phyloP scores from a whole-genome alignment of 2,888 invertebrate species.

The Laspeyria flexula region DNA sequence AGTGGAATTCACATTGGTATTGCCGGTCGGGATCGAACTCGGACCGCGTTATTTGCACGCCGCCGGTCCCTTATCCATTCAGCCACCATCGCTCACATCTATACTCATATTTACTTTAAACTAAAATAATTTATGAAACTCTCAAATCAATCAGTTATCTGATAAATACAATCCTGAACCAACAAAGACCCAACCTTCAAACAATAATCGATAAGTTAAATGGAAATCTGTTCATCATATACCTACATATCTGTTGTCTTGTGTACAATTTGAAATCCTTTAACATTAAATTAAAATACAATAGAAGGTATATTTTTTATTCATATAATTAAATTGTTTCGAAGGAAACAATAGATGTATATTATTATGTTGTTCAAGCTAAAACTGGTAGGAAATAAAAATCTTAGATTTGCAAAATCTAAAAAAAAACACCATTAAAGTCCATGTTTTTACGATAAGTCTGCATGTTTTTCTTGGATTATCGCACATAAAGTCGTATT shows the following conservation, averaged over 20 bases:
- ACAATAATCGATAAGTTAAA: no score
- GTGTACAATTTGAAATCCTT: not conserved
- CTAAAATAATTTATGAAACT: no score
- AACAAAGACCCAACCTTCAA: no score
- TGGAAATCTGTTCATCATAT: no score
- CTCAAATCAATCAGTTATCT: no score
- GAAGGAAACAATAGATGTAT: conserved; percentile 18
- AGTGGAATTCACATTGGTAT: no score
- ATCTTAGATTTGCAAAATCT: not conserved
- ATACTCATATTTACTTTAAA: no score
- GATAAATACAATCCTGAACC: not conserved
- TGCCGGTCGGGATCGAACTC: no score
- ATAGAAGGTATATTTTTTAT: conserved; percentile 4
- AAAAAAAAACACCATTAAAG: not conserved
- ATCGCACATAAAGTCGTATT: conserved; percentile 17
- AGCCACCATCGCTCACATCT: no score
- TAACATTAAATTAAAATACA: conserved; percentile 5
- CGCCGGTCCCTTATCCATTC: no score
- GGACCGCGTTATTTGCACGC: no score
- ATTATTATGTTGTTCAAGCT: not conserved
- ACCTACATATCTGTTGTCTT: not conserved
- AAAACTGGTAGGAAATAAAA: conserved; percentile 15
- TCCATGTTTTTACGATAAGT: conserved; percentile 17
- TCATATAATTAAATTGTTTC: conserved; percentile 10
- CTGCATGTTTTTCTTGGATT: conserved; percentile 12